A percentile compares a stretch with the other conserved stretches of the same genome.
Conservation (phyloP, 2,797 vertebrate genomes). For the Lithobates sylvaticus region DNA sequence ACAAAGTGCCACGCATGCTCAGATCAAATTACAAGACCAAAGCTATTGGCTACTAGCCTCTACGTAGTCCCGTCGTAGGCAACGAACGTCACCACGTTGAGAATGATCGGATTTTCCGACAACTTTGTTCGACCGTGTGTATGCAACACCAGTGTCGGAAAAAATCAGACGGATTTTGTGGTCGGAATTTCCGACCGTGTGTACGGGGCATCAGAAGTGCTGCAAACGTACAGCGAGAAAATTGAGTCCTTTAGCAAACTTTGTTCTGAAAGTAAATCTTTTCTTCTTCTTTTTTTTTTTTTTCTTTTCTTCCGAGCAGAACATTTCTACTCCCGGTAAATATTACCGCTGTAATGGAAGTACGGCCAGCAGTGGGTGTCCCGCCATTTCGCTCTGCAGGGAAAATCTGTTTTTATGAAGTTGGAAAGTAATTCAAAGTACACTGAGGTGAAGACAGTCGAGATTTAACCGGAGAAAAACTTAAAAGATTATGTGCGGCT, state of each 20-base stretch:
- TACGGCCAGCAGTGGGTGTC: slow-evolving; percentile 26
- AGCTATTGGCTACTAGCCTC: no score
- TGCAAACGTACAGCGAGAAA: background rate
- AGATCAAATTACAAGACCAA: no score
- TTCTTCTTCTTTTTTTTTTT: background rate
- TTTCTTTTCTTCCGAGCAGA: background rate
- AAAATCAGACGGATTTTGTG: no score
- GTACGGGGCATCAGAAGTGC: no score
- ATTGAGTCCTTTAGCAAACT: background rate
- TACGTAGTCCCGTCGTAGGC: no score
- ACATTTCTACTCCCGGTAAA: background rate
- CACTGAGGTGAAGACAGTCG: background rate
- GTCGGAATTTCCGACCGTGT: no score
- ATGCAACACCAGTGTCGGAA: no score
- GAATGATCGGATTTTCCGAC: no score
- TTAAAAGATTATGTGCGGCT: background rate
- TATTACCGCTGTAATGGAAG: background rate
- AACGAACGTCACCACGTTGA: no score
- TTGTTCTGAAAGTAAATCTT: slow-evolving; percentile 9
- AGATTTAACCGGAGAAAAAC: slow-evolving; percentile 5
- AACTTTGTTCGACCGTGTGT: no score
- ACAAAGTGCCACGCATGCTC: no score
- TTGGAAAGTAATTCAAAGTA: slow-evolving; percentile 24
- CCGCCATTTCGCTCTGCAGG: slow-evolving; percentile 28
- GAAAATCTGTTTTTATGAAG: slow-evolving; percentile 32